Evolutionary conservation across 2,888 invertebrate species (phyloP), one percentile per base, ranked within the genome.

Genomic region (Tryphoninae sp.): DNA sequence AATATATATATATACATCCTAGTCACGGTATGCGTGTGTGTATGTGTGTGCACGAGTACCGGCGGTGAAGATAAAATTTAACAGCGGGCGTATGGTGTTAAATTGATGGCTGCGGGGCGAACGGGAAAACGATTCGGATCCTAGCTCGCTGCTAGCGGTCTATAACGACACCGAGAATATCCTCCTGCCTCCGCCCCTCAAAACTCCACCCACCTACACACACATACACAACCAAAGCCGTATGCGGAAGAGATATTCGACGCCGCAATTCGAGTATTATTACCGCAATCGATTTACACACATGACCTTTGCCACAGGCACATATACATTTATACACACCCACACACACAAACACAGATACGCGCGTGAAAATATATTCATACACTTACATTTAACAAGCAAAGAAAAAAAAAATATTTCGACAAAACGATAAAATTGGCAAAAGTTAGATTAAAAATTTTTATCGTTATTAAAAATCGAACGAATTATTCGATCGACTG

Each of bases 51-150:
- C 19, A 59, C 23, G 78, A 73, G 78, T 51, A 72, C 68, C 76
- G 80, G 74, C 65, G 82, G 81, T 75, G 82, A 78, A 85, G 85
- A 85, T 85, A 84, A 85, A 85, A 85, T 85, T 84, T 85, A 85
- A 85, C 85, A 80, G 85, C 83, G 67, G 79, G 80, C 84, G 81
- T 85, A 85, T 81, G 82, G 81, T 80, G 81, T 74, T 83, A 78
- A 84, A 85, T 84, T 85, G 82, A 85, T 85, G 85, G 85, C 80
- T 80, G 79, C 79, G 82, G 78, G 82, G 82, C 84, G 82, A 85
- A 83, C 82, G 84, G 82, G 80, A 81, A 85, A 85, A 84, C 83
- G 84, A 85, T 84, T 79, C 79, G 85, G 83, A 84, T 84, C 79
- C 82, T 69, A 42, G 85, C 81, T 82, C 81, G 69, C 68, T 76